Percentiles rank a stretch among this genome's conserved stretches.
These are phyloP conservation scores for Austrofundulus limnaeus DNA, from an alignment of 2,113 vertebrate genomes.

Conservation along the genomic window DNA sequence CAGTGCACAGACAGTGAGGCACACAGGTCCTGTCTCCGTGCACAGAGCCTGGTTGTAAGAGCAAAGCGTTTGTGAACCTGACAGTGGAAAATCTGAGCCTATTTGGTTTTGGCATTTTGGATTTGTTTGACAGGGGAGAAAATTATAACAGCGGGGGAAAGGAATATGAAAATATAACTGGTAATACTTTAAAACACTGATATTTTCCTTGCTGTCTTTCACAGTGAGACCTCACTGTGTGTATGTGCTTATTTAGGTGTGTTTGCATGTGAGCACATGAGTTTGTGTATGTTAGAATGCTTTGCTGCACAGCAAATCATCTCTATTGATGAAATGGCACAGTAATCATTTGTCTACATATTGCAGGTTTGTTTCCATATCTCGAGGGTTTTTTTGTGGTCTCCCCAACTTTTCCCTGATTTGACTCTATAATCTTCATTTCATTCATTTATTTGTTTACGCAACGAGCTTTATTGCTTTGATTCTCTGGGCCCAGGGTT, in stretches of 20 bases:
- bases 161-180: constrained; percentile 73
- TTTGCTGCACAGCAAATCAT: constrained; percentile 52
- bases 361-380: constrained; percentile 74
- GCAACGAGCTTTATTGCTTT: constrained; percentile 66
- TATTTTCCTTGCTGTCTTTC: constrained; percentile 65
- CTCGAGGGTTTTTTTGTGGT: constrained; percentile 57
- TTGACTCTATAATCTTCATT: constrained; percentile 58
- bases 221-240: constrained; percentile 22
- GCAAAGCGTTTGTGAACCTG: constrained; percentile 62
- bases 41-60: constrained; percentile 69
- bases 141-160: constrained; percentile 71
- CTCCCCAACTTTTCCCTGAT: constrained; percentile 50
- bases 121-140: constrained; percentile 77
- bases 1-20: background rate
- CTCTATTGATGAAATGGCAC: constrained; percentile 62
- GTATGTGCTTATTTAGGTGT: constrained; percentile 8
- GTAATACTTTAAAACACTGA: constrained; percentile 71
- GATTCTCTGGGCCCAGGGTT: constrained; percentile 62
- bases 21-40: constrained; percentile 53
- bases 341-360: constrained; percentile 73
- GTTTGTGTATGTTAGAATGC: constrained; percentile 29
- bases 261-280: constrained; percentile 1
- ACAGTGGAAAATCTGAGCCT: constrained; percentile 76
- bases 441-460: constrained; percentile 74
- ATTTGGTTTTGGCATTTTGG: constrained; percentile 67